phyloP scores from a whole-genome alignment of 2,797 vertebrate species.

The Tauraco hartlaubi region DNA sequence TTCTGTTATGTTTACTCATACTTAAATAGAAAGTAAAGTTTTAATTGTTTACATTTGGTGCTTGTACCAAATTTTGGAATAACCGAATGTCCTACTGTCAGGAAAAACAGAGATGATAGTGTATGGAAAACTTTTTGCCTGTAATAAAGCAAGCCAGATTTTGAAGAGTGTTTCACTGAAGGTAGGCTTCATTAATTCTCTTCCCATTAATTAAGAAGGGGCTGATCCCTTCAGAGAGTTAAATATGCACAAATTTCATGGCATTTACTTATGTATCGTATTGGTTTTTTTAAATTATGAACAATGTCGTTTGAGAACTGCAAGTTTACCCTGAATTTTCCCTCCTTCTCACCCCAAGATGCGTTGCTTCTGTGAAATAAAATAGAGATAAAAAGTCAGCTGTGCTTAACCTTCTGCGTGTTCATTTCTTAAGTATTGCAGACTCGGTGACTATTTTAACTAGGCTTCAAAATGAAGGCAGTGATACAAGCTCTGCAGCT shows the following conservation, averaged over 20 bases:
- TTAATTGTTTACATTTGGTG: slow-evolving; percentile 31
- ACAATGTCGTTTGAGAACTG: neutral
- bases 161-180: neutral
- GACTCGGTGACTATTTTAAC: neutral
- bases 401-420: neutral
- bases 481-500: neutral
- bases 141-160: neutral
- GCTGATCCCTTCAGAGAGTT: neutral
- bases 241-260: neutral
- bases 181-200: neutral
- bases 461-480: neutral
- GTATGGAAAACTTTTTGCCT: neutral
- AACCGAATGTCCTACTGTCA: neutral
- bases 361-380: slow-evolving; percentile 40
- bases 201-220: neutral
- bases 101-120: neutral
- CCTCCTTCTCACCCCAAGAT: neutral
- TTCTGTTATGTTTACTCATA: neutral
- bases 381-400: neutral
- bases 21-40: neutral
- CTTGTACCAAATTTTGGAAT: slow-evolving; percentile 29
- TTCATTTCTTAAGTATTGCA: neutral
- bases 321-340: neutral
- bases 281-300: slow-evolving; percentile 17
- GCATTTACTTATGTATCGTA: neutral